Base-by-base conservation (phyloP, 2,797 vertebrate species). In the Notolepis coatsorum region DNA sequence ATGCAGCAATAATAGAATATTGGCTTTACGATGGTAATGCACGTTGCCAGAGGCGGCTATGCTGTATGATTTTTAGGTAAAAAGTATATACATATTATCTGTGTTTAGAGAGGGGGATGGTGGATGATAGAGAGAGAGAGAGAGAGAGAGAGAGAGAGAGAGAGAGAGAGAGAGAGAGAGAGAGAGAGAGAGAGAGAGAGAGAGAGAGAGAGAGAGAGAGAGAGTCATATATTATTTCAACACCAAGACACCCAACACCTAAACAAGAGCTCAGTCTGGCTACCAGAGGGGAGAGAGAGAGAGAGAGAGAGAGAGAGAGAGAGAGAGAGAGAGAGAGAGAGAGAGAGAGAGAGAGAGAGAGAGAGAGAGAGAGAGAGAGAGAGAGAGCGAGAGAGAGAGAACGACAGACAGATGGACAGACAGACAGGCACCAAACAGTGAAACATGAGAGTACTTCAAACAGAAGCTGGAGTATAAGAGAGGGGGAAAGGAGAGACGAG, bases 371-470 rank as follows among this genome's bases (percentile, higher is more conserved):
- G 10, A 37, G 33, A 35, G 9, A 35, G 33, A 35, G 9, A 35
- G 33, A 35, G 9, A 35, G 33, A 35, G 9, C 10, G 33, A 35
- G 9, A 35, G 33, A 35, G 15, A 43, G 21, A 61, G 58, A 70
- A 66, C 45, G n/a, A n/a, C n/a, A n/a, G n/a, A n/a, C n/a, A n/a
- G n/a, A n/a, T n/a, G n/a, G n/a, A n/a, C n/a, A n/a, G n/a, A n/a
- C n/a, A n/a, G n/a, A n/a, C 17, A n/a, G n/a, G 54, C 28, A 69
- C 67, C 49, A 33, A 56, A 79, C 37, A 27, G 51, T n/a, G n/a
- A 62, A 65, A 73, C 54, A 20, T 15, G 37, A 71, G 74, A 59
- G 50, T 9, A 47, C 13, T 46, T 59, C 27, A 65, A 58, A 69
- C 20, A 21, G 57, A 35, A n/a, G n/a, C n/a, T n/a, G n/a, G n/a